These are phyloP conservation scores for Chrysina gloriosa DNA, from an alignment of 2,888 invertebrate species.

Conservation along the genomic window DNA sequence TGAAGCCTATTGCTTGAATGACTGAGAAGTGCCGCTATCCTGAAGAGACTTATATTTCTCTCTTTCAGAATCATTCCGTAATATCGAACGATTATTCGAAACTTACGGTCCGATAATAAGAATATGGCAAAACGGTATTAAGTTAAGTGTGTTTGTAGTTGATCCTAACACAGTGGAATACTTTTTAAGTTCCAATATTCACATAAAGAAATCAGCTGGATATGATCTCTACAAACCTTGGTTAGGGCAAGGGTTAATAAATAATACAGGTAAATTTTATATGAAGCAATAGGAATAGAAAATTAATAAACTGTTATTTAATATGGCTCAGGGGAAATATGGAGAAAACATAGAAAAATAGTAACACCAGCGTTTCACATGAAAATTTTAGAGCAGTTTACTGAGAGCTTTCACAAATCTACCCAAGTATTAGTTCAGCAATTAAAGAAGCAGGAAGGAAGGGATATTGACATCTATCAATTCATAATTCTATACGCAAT, in stretches of 20 bases:
- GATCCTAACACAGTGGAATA: slow-evolving; percentile 48
- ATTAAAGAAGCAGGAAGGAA: slow-evolving; percentile 44
- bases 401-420: slow-evolving; percentile 63
- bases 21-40: too few species aligned
- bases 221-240: slow-evolving; percentile 48
- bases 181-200: slow-evolving; percentile 47
- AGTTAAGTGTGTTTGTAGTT: slow-evolving; percentile 45
- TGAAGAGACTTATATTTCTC: too few species aligned
- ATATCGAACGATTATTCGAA: slow-evolving; percentile 28
- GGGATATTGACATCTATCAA: slow-evolving; percentile 63
- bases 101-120: slow-evolving; percentile 47
- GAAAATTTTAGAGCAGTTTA: slow-evolving; percentile 64
- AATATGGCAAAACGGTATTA: slow-evolving; percentile 41
- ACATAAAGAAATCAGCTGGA: slow-evolving; percentile 48
- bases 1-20: too few species aligned
- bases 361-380: slow-evolving; percentile 66
- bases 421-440: slow-evolving; percentile 62
- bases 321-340: slow-evolving; percentile 52
- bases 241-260: slow-evolving; percentile 49
- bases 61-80: slow-evolving; percentile 31
- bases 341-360: slow-evolving; percentile 64
- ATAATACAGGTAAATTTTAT: slow-evolving; percentile 43
- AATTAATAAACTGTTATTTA: not conserved
- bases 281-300: too few species aligned
- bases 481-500: slow-evolving; percentile 63